Evolutionary conservation across 2,113 vertebrate species (phyloP).

Genomic region (Corapipo altera): DNA sequence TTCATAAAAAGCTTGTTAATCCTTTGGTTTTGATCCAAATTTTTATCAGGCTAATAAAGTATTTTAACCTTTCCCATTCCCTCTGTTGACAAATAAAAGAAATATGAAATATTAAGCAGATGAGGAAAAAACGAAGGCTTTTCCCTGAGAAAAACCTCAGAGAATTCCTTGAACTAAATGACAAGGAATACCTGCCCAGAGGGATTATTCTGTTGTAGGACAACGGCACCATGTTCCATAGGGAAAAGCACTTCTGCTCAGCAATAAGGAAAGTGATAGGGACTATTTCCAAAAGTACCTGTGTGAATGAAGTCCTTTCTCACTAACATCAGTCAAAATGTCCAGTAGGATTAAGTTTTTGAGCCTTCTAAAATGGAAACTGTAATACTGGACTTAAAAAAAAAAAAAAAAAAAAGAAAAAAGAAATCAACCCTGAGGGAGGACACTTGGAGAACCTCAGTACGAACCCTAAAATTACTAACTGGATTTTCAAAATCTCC

Average conservation of each 20-base stretch:
- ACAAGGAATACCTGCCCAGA: background rate
- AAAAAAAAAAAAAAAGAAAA: background rate
- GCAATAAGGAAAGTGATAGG: background rate
- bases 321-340: background rate
- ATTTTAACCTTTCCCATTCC: background rate
- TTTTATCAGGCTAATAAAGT: background rate
- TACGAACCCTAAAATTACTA: background rate
- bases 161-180: background rate
- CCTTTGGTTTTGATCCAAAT: background rate
- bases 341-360: background rate
- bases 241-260: background rate
- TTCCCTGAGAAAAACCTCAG: background rate
- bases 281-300: background rate
- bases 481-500: background rate
- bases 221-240: rapidly evolving
- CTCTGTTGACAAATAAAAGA: background rate
- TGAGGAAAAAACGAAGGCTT: background rate
- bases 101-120: background rate
- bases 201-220: background rate
- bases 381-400: background rate
- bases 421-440: background rate
- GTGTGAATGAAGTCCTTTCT: background rate
- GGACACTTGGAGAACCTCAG: background rate
- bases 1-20: background rate
- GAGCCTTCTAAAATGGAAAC: background rate